Conservation (phyloP, 2,797 vertebrate species). For the Hirundo rustica region DNA sequence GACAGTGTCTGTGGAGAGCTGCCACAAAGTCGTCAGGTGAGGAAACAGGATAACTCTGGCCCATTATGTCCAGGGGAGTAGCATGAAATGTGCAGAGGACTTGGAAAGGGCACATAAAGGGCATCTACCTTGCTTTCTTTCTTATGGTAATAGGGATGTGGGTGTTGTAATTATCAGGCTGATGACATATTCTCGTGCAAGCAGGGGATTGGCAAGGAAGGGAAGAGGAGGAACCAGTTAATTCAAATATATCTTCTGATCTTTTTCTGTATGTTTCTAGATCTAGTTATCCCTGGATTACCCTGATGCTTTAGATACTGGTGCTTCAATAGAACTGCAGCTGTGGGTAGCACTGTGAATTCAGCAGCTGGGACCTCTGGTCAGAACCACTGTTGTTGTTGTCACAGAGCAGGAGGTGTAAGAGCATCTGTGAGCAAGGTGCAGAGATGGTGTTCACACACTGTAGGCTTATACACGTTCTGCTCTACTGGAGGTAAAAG, state of each 20-base stretch:
- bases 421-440: neutral
- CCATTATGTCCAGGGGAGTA: neutral
- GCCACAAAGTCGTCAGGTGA: neutral
- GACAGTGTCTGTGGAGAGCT: neutral
- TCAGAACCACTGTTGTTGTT: neutral
- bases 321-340: neutral
- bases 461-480: fast-evolving
- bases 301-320: neutral
- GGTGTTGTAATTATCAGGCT: slow-evolving; percentile 10
- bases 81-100: neutral
- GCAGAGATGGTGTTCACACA: neutral
- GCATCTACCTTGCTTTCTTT: neutral
- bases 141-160: neutral
- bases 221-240: neutral
- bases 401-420: neutral
- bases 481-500: neutral
- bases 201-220: slow-evolving; percentile 7
- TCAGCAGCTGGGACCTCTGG: neutral
- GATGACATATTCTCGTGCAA: neutral
- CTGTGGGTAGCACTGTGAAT: neutral
- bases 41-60: neutral
- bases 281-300: neutral
- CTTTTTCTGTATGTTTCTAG: neutral
- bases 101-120: neutral
- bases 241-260: neutral